These are phyloP conservation scores for Armadillidium nasatum DNA, from an alignment of 1,140 invertebrate genomes.

Conservation along the genomic window DNA sequence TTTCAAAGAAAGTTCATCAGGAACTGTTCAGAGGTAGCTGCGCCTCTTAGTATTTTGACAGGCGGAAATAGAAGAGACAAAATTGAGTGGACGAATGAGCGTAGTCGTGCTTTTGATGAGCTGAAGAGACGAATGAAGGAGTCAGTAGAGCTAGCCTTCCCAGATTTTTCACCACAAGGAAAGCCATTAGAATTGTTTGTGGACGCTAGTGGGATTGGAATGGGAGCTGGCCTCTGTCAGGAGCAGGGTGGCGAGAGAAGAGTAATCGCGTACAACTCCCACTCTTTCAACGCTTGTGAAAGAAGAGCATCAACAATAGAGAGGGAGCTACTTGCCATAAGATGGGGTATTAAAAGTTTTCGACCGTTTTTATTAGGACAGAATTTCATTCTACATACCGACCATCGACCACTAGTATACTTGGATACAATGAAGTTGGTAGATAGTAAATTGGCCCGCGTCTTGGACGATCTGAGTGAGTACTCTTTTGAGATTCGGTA, in stretches of 20 bases:
- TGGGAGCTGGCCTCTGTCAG: neutral
- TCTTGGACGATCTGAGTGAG: no score
- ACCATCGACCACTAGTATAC: slow-evolving; percentile 11
- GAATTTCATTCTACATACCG: slow-evolving; percentile 1
- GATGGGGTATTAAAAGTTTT: slow-evolving; percentile 18
- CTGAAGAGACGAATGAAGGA: slow-evolving; percentile 4
- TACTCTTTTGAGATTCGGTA: no score
- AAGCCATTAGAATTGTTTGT: slow-evolving; percentile 10
- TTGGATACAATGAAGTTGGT: neutral
- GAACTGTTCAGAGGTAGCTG: neutral
- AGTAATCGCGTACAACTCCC: slow-evolving; percentile 17
- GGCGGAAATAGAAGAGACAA: neutral
- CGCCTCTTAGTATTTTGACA: neutral
- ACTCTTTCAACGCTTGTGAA: neutral
- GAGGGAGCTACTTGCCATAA: neutral
- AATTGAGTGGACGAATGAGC: no score
- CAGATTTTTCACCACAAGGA: neutral
- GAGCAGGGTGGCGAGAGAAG: neutral
- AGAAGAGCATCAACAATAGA: neutral
- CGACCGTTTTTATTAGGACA: neutral
- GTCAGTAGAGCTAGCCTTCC: neutral
- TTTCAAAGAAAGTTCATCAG: neutral
- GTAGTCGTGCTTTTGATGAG: no score
- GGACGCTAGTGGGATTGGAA: neutral
- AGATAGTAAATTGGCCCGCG: no score